Evolutionary conservation across 2,888 invertebrate genomes (phyloP).

Genomic region (Microplitis deprimator): DNA sequence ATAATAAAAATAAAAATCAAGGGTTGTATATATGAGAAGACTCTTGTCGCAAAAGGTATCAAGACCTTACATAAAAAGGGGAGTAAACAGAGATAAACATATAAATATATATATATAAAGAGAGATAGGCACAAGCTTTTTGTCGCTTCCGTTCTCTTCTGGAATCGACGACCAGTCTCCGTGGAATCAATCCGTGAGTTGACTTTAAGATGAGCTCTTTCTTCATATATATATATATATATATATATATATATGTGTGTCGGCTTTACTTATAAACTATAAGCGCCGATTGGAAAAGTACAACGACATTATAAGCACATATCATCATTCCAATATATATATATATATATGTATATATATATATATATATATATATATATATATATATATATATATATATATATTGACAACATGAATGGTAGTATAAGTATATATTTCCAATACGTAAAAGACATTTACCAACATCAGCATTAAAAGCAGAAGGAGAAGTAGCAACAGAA

Average conservation of each 20-base stretch:
- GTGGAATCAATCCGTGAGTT: slow-evolving; percentile 39
- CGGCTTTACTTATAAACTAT: slow-evolving; percentile 15
- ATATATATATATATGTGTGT: slow-evolving; percentile 18
- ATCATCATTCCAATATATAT: not conserved
- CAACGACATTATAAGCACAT: not conserved
- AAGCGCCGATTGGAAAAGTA: slow-evolving; percentile 42
- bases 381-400: not conserved
- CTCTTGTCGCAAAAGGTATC: not conserved
- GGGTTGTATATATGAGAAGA: not conserved
- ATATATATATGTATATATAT: slow-evolving; percentile 3
- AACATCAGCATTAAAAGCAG: too few species aligned
- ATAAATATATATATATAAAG: slow-evolving; percentile 21
- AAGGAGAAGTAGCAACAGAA: not conserved
- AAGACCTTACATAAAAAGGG: slow-evolving; percentile 1
- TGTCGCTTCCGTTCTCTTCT: slow-evolving; percentile 51
- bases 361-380: slow-evolving; percentile 4
- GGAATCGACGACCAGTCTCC: slow-evolving; percentile 40
- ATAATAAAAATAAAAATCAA: slow-evolving; percentile 5
- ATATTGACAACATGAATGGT: slow-evolving; percentile 2
- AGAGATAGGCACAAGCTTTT: slow-evolving; percentile 44
- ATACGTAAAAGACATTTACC: too few species aligned
- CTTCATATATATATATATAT: slow-evolving; percentile 3
- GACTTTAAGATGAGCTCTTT: slow-evolving; percentile 28
- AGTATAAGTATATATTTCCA: too few species aligned
- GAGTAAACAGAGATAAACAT: slow-evolving; percentile 26